Evolutionary conservation across 2,888 invertebrate genomes (phyloP), one percentile per base, ranked within the genome.

Genomic region (Lycia hirtaria): DNA sequence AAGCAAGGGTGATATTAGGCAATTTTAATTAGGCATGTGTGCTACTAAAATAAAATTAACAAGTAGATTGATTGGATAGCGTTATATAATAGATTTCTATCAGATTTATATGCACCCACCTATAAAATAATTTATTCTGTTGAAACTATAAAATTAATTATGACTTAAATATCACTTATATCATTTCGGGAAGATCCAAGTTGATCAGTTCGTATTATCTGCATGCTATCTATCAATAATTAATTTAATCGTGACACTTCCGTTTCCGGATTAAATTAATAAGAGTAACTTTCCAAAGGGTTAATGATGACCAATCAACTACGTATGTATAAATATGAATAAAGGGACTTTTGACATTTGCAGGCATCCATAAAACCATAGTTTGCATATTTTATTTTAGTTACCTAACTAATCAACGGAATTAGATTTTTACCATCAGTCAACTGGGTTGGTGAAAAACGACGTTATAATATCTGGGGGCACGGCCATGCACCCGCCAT

Each of bases 331-430:
- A 45, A 22, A 33, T 12, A 41, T n/a, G n/a, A 24, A 15, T 38
- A 38, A 22, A 12, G 38, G 12, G 10, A 20, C 4, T 12, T n/a
- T 7, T 14, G n/a, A n/a, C n/a, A n/a, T n/a, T 5, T 32, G 6
- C 6, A 14, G 14, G 15, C 19, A 10, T 35, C 2, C 6, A 19
- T 3, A 9, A 5, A 19, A 19, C 5, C n/a, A n/a, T 19, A 1
- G 6, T 15, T 28, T 28, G n/a, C n/a, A 20, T 19, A 5, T 33
- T 10, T n/a, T 47, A 50, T 10, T 32, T 93, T 93, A n/a, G n/a
- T n/a, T n/a, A n/a, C n/a, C n/a, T n/a, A n/a, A n/a, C n/a, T n/a
- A n/a, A n/a, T n/a, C n/a, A n/a, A n/a, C n/a, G n/a, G n/a, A n/a
- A n/a, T n/a, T n/a, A n/a, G n/a, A n/a, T n/a, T n/a, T n/a, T n/a